Evolutionary conservation across 2,113 vertebrate species (phyloP).

Genomic region (Nymphicus hollandicus): DNA sequence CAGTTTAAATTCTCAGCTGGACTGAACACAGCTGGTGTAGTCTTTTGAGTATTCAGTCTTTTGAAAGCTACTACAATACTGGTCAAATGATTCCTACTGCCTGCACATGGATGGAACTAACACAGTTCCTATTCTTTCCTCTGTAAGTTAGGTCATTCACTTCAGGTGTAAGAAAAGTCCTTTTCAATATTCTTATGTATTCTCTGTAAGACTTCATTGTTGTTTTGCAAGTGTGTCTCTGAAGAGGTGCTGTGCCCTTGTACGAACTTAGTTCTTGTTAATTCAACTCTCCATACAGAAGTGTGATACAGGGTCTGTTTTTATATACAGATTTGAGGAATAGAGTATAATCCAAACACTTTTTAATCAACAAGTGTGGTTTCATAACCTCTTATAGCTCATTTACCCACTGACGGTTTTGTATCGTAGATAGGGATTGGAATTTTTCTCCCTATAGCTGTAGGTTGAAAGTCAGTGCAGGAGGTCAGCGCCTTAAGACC

Average conservation of each 20-base stretch:
- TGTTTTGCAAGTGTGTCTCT: not conserved
- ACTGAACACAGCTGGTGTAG: not conserved
- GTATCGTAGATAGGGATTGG: not conserved
- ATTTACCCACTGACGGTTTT: not conserved
- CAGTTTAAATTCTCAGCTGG: not conserved
- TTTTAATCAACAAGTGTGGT: not conserved
- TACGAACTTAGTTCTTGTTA: not conserved
- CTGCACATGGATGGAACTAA: not conserved
- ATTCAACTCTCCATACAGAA: not conserved
- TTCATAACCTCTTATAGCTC: not conserved
- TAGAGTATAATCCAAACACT: not conserved
- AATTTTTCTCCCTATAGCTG: not conserved
- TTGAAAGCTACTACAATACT: not conserved
- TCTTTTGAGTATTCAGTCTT: not conserved
- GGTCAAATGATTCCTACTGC: not conserved
- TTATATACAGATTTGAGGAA: not conserved
- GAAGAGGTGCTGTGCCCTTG: not conserved
- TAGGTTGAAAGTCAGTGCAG: not conserved
- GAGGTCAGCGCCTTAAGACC: not conserved
- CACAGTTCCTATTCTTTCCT: not conserved
- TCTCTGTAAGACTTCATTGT: not conserved
- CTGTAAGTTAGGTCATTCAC: not conserved
- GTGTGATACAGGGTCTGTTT: not conserved
- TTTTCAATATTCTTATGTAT: not conserved
- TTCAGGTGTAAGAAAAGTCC: not conserved